A percentile compares a stretch with the other conserved stretches of the same genome.
These are phyloP conservation scores for Thripadectes ignobilis DNA, from an alignment of 2,797 vertebrate genomes.

Conservation along the genomic window DNA sequence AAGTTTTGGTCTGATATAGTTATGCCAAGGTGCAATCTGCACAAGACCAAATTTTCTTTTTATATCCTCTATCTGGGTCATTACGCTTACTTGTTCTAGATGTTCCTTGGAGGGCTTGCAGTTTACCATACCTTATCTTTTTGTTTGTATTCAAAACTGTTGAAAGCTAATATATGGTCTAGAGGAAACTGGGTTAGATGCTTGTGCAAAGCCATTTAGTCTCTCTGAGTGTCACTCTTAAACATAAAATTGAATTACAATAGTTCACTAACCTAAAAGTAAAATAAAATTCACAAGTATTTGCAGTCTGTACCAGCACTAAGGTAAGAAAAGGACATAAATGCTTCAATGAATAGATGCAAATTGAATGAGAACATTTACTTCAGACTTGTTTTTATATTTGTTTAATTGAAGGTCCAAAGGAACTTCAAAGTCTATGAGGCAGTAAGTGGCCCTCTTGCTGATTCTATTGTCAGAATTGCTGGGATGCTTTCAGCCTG, in stretches of 20 bases:
- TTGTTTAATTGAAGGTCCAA: constrained; percentile 19
- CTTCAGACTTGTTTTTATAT: constrained; percentile 13
- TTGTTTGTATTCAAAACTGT: neutral
- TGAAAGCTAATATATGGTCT: neutral
- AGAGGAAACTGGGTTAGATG: neutral
- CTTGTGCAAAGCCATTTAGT: neutral
- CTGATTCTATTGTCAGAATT: neutral
- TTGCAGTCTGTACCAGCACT: neutral
- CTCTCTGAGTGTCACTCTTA: neutral
- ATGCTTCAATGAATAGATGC: neutral
- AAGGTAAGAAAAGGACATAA: neutral
- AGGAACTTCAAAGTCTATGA: neutral
- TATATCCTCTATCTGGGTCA: constrained; percentile 41
- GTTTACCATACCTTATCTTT: neutral
- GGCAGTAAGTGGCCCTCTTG: neutral
- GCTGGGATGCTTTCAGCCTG: neutral
- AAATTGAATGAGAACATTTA: neutral
- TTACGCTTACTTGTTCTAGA: constrained; percentile 15
- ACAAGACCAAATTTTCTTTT: constrained; percentile 38
- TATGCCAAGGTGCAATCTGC: constrained; percentile 29
- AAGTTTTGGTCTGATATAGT: constrained; percentile 15
- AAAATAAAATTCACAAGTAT: neutral
- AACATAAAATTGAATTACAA: neutral
- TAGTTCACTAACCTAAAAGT: neutral
- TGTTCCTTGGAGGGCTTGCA: neutral